A percentile compares a stretch with the other conserved stretches of the same genome.
These are phyloP conservation scores for Cottoperca gobio DNA, from an alignment of 2,797 vertebrate species.

Conservation along the genomic window DNA sequence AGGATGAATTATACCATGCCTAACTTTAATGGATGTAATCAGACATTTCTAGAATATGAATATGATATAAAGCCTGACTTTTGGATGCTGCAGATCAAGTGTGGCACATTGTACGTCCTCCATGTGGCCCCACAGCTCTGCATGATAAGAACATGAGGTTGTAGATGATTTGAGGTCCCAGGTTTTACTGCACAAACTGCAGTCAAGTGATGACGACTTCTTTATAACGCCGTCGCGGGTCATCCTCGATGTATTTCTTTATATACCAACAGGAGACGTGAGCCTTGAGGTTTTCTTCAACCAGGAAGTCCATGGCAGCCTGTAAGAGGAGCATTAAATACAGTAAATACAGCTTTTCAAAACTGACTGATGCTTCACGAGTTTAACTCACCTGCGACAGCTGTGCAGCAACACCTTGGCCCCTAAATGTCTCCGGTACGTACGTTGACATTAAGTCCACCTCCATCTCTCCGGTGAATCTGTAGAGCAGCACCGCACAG, in stretches of 20 bases:
- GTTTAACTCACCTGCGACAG: constrained; percentile 73
- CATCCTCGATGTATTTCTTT: constrained; percentile 76
- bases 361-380: accelerated
- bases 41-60: background rate
- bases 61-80: no score
- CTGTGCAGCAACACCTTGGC: constrained; percentile 77
- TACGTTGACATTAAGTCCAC: constrained; percentile 81
- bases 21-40: no score
- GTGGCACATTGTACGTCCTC: no score
- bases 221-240: constrained; percentile 65
- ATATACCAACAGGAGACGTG: constrained; percentile 84
- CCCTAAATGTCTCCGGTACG: constrained; percentile 76
- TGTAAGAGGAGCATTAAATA: constrained; percentile 32
- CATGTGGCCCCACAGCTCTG: no score
- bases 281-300: constrained; percentile 79
- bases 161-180: no score
- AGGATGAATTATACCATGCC: no score
- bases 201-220: constrained; percentile 59
- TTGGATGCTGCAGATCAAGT: no score
- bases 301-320: constrained; percentile 83
- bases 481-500: constrained; percentile 73
- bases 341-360: background rate
- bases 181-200: no score
- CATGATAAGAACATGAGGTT: no score
- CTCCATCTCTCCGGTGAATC: constrained; percentile 63